A percentile compares a stretch with the other conserved stretches of the same genome.
Evolutionary conservation across 2,888 invertebrate species (phyloP).

Genomic region (Uloborus plumipes): DNA sequence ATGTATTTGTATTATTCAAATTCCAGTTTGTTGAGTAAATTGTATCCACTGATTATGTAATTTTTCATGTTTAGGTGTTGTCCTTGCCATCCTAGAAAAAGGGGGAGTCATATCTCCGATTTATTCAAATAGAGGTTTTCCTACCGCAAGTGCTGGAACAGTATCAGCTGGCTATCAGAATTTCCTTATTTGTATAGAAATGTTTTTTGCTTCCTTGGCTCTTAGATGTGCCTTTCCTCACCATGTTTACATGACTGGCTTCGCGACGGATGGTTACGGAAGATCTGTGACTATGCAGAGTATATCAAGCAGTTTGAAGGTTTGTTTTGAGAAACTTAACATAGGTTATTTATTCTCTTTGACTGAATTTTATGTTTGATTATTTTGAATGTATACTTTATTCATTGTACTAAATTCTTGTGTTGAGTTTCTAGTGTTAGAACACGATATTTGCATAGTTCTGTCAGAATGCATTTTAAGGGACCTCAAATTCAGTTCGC

Average conservation of each 20-base stretch:
- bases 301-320: constrained; percentile 98
- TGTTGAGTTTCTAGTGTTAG: too few relatives aligned
- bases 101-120: constrained; percentile 94
- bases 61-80: constrained; percentile 80
- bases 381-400: too few relatives aligned
- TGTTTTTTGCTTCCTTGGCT: constrained; percentile 97
- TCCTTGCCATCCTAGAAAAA: constrained; percentile 96
- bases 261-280: constrained; percentile 85
- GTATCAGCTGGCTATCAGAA: constrained; percentile 99
- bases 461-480: too few relatives aligned
- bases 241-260: constrained; percentile 80
- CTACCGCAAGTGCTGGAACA: constrained; percentile 86
- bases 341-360: too few relatives aligned
- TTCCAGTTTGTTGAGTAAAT: too few relatives aligned
- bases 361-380: too few relatives aligned
- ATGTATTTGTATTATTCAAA: too few relatives aligned
- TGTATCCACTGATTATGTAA: background rate
- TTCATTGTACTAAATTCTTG: too few relatives aligned
- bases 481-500: too few relatives aligned
- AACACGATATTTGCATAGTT: too few relatives aligned
- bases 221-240: constrained; percentile 95
- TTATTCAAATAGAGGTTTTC: constrained; percentile 77
- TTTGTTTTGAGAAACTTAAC: constrained; percentile 72
- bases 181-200: constrained; percentile 99
- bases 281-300: constrained; percentile 98